Percentiles rank a stretch among this genome's conserved stretches.
phyloP scores from a whole-genome alignment of 92 coral and sea anemone species.

The Actinostola sp. region DNA sequence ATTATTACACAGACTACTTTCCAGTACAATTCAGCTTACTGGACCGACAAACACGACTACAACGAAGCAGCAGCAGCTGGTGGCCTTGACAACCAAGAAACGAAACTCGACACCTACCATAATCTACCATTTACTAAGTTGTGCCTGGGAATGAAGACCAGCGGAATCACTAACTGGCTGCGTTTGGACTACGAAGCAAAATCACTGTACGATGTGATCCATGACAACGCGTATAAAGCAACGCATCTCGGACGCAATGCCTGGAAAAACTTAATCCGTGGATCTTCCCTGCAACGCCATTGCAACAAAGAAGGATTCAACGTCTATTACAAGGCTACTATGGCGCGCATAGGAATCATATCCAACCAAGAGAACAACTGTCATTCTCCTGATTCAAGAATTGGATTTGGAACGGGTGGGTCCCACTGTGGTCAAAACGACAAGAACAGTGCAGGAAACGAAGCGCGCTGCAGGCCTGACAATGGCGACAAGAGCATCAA shows the following conservation, averaged over 20 bases:
- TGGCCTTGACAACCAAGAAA: constrained; percentile 46
- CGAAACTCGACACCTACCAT: constrained; percentile 48
- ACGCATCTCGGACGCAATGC: constrained; percentile 30
- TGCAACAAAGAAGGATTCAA: constrained; percentile 57
- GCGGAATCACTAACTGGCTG: constrained; percentile 32
- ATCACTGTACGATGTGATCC: constrained; percentile 31
- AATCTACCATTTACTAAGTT: constrained; percentile 24
- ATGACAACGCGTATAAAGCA: constrained; percentile 24
- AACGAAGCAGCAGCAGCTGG: constrained; percentile 49
- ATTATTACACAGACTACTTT: constrained; percentile 44
- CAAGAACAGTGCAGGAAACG: constrained; percentile 45
- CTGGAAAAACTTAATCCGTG: constrained; percentile 35
- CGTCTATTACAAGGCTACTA: too few relatives aligned
- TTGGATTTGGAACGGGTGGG: constrained; percentile 52
- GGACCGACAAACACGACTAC: constrained; percentile 32
- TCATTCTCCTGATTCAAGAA: constrained; percentile 45
- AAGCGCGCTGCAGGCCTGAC: constrained; percentile 40
- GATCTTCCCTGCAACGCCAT: constrained; percentile 49
- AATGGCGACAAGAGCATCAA: constrained; percentile 39
- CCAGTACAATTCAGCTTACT: constrained; percentile 27
- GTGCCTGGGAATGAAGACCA: constrained; percentile 41
- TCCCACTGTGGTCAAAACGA: constrained; percentile 28
- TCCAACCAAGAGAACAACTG: constrained; percentile 51
- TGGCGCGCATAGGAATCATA: constrained; percentile 53
- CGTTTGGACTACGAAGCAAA: constrained; percentile 18